Evolutionary conservation across 2,113 vertebrate species (phyloP), one percentile per base, ranked within the genome.

Genomic region (Pygoscelis adeliae): DNA sequence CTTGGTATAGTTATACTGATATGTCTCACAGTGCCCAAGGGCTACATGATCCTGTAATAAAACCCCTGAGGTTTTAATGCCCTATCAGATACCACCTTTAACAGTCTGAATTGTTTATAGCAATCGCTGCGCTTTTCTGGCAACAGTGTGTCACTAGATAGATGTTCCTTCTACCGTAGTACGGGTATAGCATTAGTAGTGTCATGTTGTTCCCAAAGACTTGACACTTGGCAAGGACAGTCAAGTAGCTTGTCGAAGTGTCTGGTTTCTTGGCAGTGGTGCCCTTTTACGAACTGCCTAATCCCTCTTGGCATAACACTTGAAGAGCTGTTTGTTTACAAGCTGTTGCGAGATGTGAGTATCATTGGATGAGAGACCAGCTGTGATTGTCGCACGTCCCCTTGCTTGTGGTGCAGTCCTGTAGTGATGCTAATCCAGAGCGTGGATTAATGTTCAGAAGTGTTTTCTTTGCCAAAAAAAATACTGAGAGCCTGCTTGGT

Each of bases 231-330:
- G 44, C 58, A 82, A 42, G 58, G 21, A 50, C n/a, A 53, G 47
- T 56, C 26, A 23, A 40, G 66, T 61, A 79, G 56, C 18, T 71
- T 92, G 67, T 84, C 17, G n/a, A 20, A 80, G 79, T 80, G 25
- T 87, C 81, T 80, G 30, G 30, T 87, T 95, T 93, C 83, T 73
- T 94, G 92, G 46, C 74, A 86, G 58, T n/a, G 20, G 27, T 92
- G 82, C 74, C 53, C 44, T 92, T 73, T 32, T 65, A 58, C 1
- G 2, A 89, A 44, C 36, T n/a, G 52, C 27, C 30, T 70, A 49
- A 85, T 91, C 44, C 38, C 42, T 92, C 38, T 50, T 81, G 91
- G 86, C 53, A 8, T 76, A 61, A n/a, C n/a, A 17, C 59, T 79
- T 53, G 49, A 74, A 69, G 69, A 65, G 36, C 27, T 61, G 44